Base-by-base conservation (phyloP, 2,888 invertebrate species). In the Lampropteryx suffumata region DNA sequence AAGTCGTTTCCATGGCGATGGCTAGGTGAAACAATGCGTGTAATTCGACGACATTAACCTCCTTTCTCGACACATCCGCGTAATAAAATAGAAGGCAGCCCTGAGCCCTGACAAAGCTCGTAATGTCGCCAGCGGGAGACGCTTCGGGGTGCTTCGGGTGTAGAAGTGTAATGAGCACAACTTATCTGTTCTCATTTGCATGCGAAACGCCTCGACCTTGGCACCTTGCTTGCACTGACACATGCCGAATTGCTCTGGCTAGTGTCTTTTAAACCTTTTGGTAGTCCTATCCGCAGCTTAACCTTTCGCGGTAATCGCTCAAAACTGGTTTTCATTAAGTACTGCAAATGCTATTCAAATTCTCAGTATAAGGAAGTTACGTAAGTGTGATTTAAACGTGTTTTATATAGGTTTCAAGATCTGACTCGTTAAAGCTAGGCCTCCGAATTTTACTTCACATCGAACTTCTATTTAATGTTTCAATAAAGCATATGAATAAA, bases 131-230 rank as follows among this genome's bases (percentile, higher is more conserved):
- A 66, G 64, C 68, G 71, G 74, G 76, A 75, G 76, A 71, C 67
- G 73, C 73, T 46, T 66, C 65, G 73, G 67, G 47, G 41, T 42
- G 48, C 42, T 42, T 36, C 72, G 79, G 76, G 76, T 79, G 79
- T 76, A 66, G 54, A 76, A 69, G 73, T 74, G 82, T 87, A 86
- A 87, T 85, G 84, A 87, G 79, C 75, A 75, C 75, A 79, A 82
- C 82, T 84, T 88, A 87, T 87, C 84, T 84, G 65, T 63, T 74
- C 79, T 82, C 82, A 87, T 89, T 90, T 88, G 78, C 87, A 88
- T 88, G 79, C 80, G 70, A 67, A 79, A 81, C 80, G 74, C 74
- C 77, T 74, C 86, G 88, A 86, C 89, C 88, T 88, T 88, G 87
- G 80, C 84, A 82, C 81, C 77, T 68, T 59, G 59, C 72, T 82